phyloP scores from a whole-genome alignment of 37 sponge, comb jelly and placozoan genomes.

The Eunapius fragilis region DNA sequence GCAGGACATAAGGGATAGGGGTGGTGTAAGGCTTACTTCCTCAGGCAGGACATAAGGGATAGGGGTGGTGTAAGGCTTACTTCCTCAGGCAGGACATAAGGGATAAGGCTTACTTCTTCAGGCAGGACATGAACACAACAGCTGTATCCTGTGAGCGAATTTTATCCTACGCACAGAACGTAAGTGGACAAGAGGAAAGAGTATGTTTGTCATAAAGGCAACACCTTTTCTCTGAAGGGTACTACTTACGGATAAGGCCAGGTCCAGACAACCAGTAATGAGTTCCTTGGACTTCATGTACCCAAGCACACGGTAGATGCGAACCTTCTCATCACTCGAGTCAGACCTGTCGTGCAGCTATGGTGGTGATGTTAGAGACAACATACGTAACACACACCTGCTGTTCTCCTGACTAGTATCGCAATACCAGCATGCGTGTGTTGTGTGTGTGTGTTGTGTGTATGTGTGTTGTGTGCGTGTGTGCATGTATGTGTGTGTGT shows the following conservation, averaged over 20 bases:
- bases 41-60: too few species aligned
- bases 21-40: too few species aligned
- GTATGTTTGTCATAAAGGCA: too few species aligned
- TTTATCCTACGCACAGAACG: not conserved
- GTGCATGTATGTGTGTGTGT: not conserved
- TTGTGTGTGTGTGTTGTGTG: too few species aligned
- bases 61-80: too few species aligned
- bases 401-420: not conserved
- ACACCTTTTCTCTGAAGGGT: not conserved
- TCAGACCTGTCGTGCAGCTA: conserved; percentile 79
- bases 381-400: not conserved
- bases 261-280: conserved; percentile 69
- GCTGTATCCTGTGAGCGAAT: not conserved
- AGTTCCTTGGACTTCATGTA: conserved; percentile 50
- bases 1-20: too few species aligned
- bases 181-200: not conserved
- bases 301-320: conserved; percentile 83
- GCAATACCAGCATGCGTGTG: not conserved
- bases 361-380: not conserved
- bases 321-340: conserved; percentile 87
- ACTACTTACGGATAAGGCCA: conserved; percentile 69
- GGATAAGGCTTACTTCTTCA: conserved; percentile 2
- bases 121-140: not conserved
- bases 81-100: too few species aligned
- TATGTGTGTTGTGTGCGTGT: not conserved